These are phyloP conservation scores for Lasioglossum calceatum DNA, from an alignment of 2,888 invertebrate species.

Conservation along the genomic window DNA sequence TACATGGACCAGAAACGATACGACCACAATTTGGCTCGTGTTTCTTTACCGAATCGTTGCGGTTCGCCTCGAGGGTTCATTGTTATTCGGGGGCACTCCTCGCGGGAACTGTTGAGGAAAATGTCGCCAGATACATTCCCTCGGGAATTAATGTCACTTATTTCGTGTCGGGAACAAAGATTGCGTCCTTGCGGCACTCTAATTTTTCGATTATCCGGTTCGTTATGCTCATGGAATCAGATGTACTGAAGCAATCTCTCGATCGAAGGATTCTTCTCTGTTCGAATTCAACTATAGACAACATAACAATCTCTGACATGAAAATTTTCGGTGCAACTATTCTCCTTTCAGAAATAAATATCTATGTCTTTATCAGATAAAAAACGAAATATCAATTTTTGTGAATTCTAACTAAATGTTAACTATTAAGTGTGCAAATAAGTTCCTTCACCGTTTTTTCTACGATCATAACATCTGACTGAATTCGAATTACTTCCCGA, in stretches of 20 bases:
- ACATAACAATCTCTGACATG: neutral
- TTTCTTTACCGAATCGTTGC: constrained; percentile 4
- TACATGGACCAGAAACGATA: neutral
- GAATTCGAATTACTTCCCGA: too few relatives aligned
- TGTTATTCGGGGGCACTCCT: constrained; percentile 57
- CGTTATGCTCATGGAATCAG: neutral
- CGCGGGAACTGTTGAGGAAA: constrained; percentile 16
- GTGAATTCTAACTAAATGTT: neutral
- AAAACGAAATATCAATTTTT: neutral
- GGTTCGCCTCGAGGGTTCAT: constrained; percentile 56
- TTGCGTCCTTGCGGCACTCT: neutral
- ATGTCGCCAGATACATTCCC: neutral
- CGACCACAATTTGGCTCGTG: neutral
- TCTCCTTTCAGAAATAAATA: too few relatives aligned
- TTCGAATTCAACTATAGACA: neutral
- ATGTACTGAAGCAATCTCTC: neutral
- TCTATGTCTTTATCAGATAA: too few relatives aligned
- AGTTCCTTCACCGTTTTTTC: too few relatives aligned
- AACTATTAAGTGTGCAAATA: too few relatives aligned
- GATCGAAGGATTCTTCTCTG: neutral
- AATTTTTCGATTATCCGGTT: constrained; percentile 16
- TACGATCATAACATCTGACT: too few relatives aligned
- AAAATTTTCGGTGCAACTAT: too few relatives aligned
- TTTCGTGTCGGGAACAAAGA: neutral
- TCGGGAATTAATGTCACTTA: constrained; percentile 16